Conservation (phyloP, 2,113 vertebrate genomes). For the Oreochromis niloticus region DNA sequence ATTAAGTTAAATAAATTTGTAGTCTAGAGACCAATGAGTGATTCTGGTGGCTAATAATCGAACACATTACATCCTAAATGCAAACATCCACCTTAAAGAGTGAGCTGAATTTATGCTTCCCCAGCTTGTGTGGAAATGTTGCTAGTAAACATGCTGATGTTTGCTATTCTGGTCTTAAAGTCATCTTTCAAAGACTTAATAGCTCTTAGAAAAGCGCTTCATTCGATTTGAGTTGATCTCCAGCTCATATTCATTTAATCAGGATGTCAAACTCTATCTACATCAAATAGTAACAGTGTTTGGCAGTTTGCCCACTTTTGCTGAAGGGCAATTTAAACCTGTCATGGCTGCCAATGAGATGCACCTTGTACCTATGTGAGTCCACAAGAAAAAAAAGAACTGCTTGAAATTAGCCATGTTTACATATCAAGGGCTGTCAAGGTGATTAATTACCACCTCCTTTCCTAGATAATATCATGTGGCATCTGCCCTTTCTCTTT, state of each 20-base stretch:
- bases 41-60: not conserved
- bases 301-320: conserved; percentile 20
- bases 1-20: not conserved
- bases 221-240: conserved; percentile 6
- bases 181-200: not conserved
- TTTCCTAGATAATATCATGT: conserved; percentile 64
- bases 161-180: not conserved
- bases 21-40: not conserved
- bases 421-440: conserved; percentile 55
- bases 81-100: not conserved
- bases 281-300: conserved; percentile 24
- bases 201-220: not conserved
- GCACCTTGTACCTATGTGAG: not conserved
- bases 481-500: conserved; percentile 55
- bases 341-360: not conserved
- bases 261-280: conserved; percentile 47
- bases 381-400: conserved; percentile 13
- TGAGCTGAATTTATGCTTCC: not conserved
- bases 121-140: not conserved
- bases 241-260: conserved; percentile 39
- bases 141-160: not conserved
- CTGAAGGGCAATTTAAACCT: conserved; percentile 48
- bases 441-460: conserved; percentile 66
- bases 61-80: not conserved
- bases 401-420: conserved; percentile 54